phyloP scores from a whole-genome alignment of 2,797 vertebrate genomes.

The Picus viridis region DNA sequence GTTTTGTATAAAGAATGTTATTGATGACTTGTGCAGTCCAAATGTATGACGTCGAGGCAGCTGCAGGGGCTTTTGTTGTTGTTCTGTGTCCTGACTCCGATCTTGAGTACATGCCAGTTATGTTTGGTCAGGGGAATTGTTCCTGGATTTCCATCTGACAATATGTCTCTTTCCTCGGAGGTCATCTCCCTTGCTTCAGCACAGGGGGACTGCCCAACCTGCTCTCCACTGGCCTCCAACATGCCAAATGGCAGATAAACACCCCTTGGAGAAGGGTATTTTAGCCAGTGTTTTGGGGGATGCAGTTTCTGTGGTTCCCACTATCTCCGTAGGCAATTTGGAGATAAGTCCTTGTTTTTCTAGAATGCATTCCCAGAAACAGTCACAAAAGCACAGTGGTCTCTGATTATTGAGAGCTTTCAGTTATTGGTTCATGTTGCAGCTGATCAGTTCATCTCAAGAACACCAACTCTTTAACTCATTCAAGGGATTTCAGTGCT shows the following conservation, averaged over 20 bases:
- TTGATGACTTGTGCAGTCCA: slow-evolving; percentile 33
- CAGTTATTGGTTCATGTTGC: background rate
- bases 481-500: background rate
- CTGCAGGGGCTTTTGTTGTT: slow-evolving; percentile 40
- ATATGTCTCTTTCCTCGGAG: background rate
- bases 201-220: background rate
- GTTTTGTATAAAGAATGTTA: background rate
- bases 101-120: background rate
- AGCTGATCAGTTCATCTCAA: background rate
- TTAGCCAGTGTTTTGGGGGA: background rate
- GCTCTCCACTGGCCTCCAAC: background rate
- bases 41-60: background rate
- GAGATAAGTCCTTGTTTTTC: background rate
- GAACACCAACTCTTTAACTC: background rate
- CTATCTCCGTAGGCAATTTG: background rate
- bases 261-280: background rate
- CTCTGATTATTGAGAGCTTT: background rate
- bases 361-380: background rate
- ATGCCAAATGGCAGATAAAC: background rate
- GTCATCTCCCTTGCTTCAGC: background rate
- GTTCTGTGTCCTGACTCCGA: slow-evolving; percentile 19
- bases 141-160: background rate
- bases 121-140: background rate
- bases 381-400: background rate
- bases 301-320: background rate